phyloP scores from a whole-genome alignment of 1,140 invertebrate species.

The Onthophagus taurus region DNA sequence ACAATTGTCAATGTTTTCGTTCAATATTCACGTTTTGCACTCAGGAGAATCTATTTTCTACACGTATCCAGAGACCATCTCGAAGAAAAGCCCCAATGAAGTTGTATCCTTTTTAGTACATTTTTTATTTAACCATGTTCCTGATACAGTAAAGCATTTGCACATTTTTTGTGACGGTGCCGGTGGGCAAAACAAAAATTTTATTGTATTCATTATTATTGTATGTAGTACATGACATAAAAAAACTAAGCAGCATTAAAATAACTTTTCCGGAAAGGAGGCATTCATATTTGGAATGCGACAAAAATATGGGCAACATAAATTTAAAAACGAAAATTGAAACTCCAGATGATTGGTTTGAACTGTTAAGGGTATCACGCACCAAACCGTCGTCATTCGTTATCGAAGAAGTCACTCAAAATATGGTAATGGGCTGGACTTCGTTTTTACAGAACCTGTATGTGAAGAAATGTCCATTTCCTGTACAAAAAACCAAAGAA shows the following conservation, averaged over 20 bases:
- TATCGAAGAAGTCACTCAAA: conserved; percentile 8
- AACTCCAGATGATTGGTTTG: conserved; percentile 21
- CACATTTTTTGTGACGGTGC: conserved; percentile 10
- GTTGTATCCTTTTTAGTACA: conserved; percentile 12
- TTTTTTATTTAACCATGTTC: conserved; percentile 4
- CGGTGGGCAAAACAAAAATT: conserved; percentile 13
- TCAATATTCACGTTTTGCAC: neutral
- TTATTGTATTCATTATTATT: conserved; percentile 5
- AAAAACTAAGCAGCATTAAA: conserved; percentile 15
- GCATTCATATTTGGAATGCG: conserved; percentile 26
- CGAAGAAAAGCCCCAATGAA: conserved; percentile 13
- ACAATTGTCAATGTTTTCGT: no score
- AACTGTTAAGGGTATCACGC: conserved; percentile 15
- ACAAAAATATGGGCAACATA: conserved; percentile 25
- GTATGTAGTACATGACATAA: conserved; percentile 10
- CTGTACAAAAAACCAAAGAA: neutral
- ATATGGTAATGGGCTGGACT: neutral
- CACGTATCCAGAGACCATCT: neutral
- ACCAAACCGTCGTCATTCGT: conserved; percentile 18
- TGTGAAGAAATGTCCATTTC: conserved; percentile 4
- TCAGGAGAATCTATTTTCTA: neutral
- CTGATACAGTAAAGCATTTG: conserved; percentile 5
- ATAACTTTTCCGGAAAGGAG: conserved; percentile 20
- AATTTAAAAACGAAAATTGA: conserved; percentile 21
- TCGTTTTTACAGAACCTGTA: conserved; percentile 1